Evolutionary conservation across 2,113 vertebrate genomes (phyloP).

Genomic region (Oreochromis aureus): DNA sequence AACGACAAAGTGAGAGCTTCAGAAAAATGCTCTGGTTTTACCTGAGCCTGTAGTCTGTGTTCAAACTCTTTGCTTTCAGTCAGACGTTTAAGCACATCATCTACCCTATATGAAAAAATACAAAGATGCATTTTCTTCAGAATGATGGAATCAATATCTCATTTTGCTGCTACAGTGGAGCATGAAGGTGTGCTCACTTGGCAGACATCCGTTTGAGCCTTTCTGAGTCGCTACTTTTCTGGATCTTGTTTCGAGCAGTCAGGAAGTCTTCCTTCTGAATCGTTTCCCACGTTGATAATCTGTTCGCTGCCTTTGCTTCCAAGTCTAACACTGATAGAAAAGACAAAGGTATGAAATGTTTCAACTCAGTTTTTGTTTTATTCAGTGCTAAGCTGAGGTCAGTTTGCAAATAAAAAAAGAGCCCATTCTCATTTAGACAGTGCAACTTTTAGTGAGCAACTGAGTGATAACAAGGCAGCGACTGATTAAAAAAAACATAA

Average conservation of each 20-base stretch:
- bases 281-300: no score
- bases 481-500: background rate
- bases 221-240: conserved; percentile 79
- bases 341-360: no score
- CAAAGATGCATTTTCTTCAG: background rate
- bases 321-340: no score
- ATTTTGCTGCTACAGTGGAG: background rate
- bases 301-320: no score
- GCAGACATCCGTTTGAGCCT: conserved; percentile 80
- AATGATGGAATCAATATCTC: background rate
- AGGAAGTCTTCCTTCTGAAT: background rate
- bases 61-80: background rate
- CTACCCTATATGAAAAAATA: background rate
- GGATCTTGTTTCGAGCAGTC: conserved; percentile 49
- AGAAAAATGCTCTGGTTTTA: no score
- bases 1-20: no score
- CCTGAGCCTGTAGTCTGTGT: no score
- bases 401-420: background rate
- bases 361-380: no score
- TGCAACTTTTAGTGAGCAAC: background rate
- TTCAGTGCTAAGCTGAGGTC: background rate
- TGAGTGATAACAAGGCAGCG: background rate
- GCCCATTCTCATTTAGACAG: background rate
- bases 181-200: conserved; percentile 67
- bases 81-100: background rate